Percentiles rank a stretch among this genome's conserved stretches.
These are phyloP conservation scores for Myopa tessellatipennis DNA, from an alignment of 2,888 invertebrate species.

Conservation along the genomic window DNA sequence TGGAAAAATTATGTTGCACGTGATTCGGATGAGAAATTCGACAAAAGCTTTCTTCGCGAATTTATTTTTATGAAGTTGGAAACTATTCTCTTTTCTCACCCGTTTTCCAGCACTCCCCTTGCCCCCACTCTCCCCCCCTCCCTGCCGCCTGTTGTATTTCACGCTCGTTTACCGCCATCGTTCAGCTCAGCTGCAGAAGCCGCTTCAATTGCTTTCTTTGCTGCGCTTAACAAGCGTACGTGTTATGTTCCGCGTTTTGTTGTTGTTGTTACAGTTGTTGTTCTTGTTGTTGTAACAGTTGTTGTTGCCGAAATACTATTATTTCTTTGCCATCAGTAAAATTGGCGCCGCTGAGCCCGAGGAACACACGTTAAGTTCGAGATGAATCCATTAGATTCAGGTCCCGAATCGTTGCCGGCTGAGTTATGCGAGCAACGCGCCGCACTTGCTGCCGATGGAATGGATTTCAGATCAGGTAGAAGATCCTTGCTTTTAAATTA, in stretches of 20 bases:
- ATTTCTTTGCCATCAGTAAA: conserved; percentile 3
- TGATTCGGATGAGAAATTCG: conserved; percentile 50
- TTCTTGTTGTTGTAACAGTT: conserved; percentile 10
- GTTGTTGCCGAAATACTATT: neutral
- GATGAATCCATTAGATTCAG: no score
- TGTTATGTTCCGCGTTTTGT: no score
- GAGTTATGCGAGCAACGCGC: no score
- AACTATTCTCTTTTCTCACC: neutral
- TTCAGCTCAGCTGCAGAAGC: neutral
- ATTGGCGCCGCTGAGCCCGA: conserved; percentile 9
- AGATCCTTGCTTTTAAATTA: no score
- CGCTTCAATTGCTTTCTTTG: conserved; percentile 27
- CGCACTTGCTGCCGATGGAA: no score
- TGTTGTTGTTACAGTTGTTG: conserved; percentile 1
- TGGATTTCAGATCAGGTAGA: no score
- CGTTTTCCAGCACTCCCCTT: neutral
- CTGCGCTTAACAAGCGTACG: neutral
- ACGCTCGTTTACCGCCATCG: neutral
- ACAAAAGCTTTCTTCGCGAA: conserved; percentile 7
- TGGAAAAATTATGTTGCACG: conserved; percentile 66
- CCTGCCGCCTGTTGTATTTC: neutral
- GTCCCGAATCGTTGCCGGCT: no score
- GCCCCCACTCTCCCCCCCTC: no score
- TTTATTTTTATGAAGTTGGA: conserved; percentile 33
- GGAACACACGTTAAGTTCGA: neutral